These are phyloP conservation scores for Carapus acus DNA, from an alignment of 2,797 vertebrate genomes.

Conservation along the genomic window DNA sequence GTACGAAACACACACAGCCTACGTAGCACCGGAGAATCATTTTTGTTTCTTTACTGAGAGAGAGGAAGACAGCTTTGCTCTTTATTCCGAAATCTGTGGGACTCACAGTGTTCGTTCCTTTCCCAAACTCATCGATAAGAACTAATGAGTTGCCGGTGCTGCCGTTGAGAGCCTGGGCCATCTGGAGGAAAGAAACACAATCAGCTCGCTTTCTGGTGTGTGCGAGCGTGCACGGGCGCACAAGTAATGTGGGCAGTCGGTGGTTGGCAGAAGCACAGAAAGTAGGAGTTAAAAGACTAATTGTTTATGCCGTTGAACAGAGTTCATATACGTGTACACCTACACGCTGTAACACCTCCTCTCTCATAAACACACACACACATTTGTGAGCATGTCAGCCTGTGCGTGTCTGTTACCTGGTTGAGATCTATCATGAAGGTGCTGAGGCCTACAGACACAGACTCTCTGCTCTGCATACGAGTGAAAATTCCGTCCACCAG, in stretches of 20 bases:
- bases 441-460: conserved; percentile 91
- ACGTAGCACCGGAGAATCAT: too few species aligned
- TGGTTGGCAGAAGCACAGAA: conserved; percentile 79
- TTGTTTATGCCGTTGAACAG: too few species aligned
- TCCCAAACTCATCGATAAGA: conserved; percentile 97
- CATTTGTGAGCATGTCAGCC: background rate
- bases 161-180: conserved; percentile 87
- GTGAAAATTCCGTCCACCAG: conserved; percentile 90
- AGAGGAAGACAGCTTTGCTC: background rate
- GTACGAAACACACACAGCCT: too few species aligned
- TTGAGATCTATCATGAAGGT: conserved; percentile 98
- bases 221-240: conserved; percentile 20
- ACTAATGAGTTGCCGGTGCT: conserved; percentile 87
- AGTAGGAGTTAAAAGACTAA: conserved; percentile 78
- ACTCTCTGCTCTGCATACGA: conserved; percentile 91
- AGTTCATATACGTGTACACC: conserved; percentile 74
- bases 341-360: conserved; percentile 64
- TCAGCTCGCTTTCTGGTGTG: conserved; percentile 18
- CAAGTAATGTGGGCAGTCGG: conserved; percentile 25
- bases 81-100: conserved; percentile 28
- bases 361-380: background rate
- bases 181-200: conserved; percentile 65
- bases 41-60: background rate
- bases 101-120: conserved; percentile 93
- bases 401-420: conserved; percentile 70